Evolutionary conservation across 2,797 vertebrate species (phyloP), one percentile per base, ranked within the genome.

Genomic region (Dipus sagitta): DNA sequence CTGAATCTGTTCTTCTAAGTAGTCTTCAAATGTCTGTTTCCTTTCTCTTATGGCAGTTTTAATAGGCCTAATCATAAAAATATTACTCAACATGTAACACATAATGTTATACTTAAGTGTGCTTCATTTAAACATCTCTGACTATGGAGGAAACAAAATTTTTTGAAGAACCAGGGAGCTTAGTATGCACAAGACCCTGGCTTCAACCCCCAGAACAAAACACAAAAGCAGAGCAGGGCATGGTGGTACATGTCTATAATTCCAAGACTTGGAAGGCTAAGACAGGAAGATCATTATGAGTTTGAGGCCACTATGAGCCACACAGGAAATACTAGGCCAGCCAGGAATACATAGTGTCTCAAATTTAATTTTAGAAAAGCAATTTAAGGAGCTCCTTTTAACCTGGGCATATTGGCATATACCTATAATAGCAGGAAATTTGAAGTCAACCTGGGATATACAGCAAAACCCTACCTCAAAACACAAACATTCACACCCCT

Each of bases 21-120:
- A 98, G 95, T 99, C 99, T 97, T 99, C 99, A 98, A 99, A 99
- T 0, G 99, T 99, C 97, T 98, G 98, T 96, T 98, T 99, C 97
- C 97, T 99, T 92, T 98, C 98, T 68, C 98, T 97, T 34, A 99
- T 96, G 9, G 97, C 98, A 75, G 98, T 97, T 97, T 98, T 98
- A 96, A 99, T 99, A 8, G 99, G 99, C 95, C 99, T 99, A 78
- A 75, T 93, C 67, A 93, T 32, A 96, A 93, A 87, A 89, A 91
- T 67, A 42, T 90, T 86, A 95, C 74, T 42, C 90, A 80, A 83
- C 30, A 84, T 54, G 71, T 38, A 93, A 88, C 74, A 71, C 23
- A 86, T 64, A 28, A 79, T 47, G 21, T 74, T 76, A 88, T 23
- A 90, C 14, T 92, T 23, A 52, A 5, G 47, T 4, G n/a, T 64